Percentiles rank a stretch among this genome's conserved stretches.
Conservation (phyloP, 2,888 invertebrate genomes). For the Clivina fossor region DNA sequence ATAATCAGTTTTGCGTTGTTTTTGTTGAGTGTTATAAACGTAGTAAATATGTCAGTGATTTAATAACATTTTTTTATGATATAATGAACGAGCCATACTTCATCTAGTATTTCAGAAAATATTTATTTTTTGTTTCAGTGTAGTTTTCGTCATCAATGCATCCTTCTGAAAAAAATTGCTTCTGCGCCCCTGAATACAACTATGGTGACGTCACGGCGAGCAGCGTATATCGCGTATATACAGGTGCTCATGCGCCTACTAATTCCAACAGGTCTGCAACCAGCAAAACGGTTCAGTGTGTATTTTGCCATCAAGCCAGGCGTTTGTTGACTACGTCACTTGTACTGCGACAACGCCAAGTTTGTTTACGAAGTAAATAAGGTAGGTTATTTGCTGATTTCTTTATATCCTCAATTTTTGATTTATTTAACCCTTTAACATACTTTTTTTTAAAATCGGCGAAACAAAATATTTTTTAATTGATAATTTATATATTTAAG, state of each 20-base stretch:
- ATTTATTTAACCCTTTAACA: too few relatives aligned
- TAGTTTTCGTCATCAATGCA: too few relatives aligned
- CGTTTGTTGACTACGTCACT: constrained; percentile 9
- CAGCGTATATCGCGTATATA: not conserved
- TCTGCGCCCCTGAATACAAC: too few relatives aligned
- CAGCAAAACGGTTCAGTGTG: constrained; percentile 20
- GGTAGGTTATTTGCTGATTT: constrained; percentile 11
- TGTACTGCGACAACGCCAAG: constrained; percentile 11
- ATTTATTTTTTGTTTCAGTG: too few relatives aligned
- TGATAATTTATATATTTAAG: not conserved
- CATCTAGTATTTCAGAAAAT: too few relatives aligned
- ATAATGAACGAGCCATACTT: too few relatives aligned
- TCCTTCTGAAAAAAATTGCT: too few relatives aligned
- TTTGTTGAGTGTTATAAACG: too few relatives aligned
- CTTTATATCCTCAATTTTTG: not conserved
- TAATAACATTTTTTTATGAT: too few relatives aligned
- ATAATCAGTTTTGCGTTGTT: too few relatives aligned
- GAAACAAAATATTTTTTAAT: not conserved
- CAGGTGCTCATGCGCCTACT: constrained; percentile 9
- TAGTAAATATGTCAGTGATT: too few relatives aligned
- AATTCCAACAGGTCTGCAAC: constrained; percentile 23
- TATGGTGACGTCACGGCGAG: constrained; percentile 9
- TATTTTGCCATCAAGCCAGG: constrained; percentile 20
- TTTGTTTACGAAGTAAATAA: constrained; percentile 32
- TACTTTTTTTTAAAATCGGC: not conserved